Evolutionary conservation across 1,140 invertebrate genomes (phyloP).

Genomic region (Eumaeus atala): DNA sequence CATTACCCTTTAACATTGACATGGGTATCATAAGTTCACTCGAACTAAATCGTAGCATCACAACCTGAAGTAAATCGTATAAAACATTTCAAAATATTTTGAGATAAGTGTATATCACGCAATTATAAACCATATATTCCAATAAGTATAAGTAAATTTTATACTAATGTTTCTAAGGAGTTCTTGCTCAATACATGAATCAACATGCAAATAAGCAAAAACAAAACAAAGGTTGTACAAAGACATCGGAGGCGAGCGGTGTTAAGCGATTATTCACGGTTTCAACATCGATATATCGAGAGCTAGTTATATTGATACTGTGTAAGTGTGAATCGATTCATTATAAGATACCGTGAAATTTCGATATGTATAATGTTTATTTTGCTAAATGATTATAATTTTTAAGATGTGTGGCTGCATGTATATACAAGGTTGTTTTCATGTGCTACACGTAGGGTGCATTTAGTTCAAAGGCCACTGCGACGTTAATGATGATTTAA

Average conservation of each 20-base stretch:
- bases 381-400: too few relatives aligned
- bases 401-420: too few relatives aligned
- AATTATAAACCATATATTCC: neutral
- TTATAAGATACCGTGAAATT: conserved; percentile 1
- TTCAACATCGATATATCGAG: conserved; percentile 9
- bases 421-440: too few relatives aligned
- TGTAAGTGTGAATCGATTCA: neutral
- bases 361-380: neutral
- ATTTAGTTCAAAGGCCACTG: too few relatives aligned
- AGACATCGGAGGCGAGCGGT: conserved; percentile 14
- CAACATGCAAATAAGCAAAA: conserved; percentile 20
- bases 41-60: too few relatives aligned
- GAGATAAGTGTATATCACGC: too few relatives aligned
- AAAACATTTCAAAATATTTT: too few relatives aligned
- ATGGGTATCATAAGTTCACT: too few relatives aligned
- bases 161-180: neutral
- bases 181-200: conserved; percentile 14
- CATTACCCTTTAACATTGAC: too few relatives aligned
- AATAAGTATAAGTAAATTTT: neutral
- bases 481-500: too few relatives aligned
- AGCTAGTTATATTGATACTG: conserved; percentile 4
- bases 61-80: too few relatives aligned
- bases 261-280: conserved; percentile 19
- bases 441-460: too few relatives aligned
- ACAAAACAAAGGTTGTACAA: conserved; percentile 20